Percentiles rank a stretch among this genome's conserved stretches.
These are phyloP conservation scores for Xenopus laevis DNA, from an alignment of 2,113 vertebrate genomes.

Conservation along the genomic window DNA sequence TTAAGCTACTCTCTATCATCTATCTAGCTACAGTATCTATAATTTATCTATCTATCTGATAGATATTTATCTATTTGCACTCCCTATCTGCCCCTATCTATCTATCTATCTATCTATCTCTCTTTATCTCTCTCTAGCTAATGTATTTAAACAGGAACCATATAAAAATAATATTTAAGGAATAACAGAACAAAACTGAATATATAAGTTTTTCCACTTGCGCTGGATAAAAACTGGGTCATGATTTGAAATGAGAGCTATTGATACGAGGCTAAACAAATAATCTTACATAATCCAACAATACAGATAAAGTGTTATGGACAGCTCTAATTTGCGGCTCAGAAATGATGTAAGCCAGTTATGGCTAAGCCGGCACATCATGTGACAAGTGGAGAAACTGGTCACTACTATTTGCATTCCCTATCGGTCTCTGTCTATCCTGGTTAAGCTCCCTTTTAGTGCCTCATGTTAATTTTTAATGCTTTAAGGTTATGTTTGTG, in stretches of 20 bases:
- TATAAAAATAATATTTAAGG: too few species aligned
- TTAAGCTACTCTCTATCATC: too few species aligned
- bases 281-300: constrained; percentile 37
- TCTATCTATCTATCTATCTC: too few species aligned
- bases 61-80: too few species aligned
- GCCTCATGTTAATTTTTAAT: constrained; percentile 33
- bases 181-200: too few species aligned
- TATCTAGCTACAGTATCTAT: too few species aligned
- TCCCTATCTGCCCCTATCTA: too few species aligned
- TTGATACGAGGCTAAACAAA: constrained; percentile 21
- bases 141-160: too few species aligned
- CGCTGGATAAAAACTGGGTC: constrained; percentile 33
- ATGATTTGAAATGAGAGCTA: constrained; percentile 23
- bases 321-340: constrained; percentile 39
- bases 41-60: too few species aligned
- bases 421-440: constrained; percentile 5
- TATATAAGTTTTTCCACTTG: neutral
- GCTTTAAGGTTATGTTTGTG: constrained; percentile 36
- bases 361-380: constrained; percentile 14
- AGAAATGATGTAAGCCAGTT: constrained; percentile 43
- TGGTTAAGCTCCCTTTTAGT: constrained; percentile 27
- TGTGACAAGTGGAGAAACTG: constrained; percentile 7
- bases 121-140: too few species aligned
- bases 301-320: constrained; percentile 34
- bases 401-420: constrained; percentile 20